Conservation (phyloP, 2,888 invertebrate species). For the Keiferia lycopersicella region DNA sequence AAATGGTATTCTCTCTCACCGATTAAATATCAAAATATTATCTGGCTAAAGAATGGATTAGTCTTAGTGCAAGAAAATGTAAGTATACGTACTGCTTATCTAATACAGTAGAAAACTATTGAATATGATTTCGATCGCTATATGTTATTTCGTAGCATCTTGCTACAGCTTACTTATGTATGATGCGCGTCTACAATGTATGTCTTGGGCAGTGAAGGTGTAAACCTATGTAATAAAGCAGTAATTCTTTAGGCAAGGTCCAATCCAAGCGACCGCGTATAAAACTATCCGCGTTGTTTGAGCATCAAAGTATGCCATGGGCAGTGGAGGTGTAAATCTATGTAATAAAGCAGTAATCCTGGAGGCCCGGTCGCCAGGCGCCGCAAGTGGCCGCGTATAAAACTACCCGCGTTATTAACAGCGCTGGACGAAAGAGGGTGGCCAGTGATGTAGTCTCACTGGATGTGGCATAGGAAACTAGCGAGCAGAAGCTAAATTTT, state of each 20-base stretch:
- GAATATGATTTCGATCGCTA: too few relatives aligned
- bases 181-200: too few relatives aligned
- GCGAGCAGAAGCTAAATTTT: too few relatives aligned
- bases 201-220: too few relatives aligned
- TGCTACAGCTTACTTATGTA: too few relatives aligned
- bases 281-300: conserved; percentile 77
- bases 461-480: conserved; percentile 42
- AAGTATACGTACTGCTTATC: too few relatives aligned
- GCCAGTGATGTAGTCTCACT: conserved; percentile 40
- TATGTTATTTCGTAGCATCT: too few relatives aligned
- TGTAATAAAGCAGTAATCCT: neutral
- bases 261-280: conserved; percentile 68
- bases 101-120: too few relatives aligned
- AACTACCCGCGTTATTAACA: conserved; percentile 79
- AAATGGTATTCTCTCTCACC: too few relatives aligned
- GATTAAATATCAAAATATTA: too few relatives aligned
- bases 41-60: too few relatives aligned
- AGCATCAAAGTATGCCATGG: neutral
- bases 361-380: conserved; percentile 7
- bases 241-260: neutral
- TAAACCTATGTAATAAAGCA: neutral
- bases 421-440: conserved; percentile 60
- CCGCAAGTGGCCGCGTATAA: conserved; percentile 72
- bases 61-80: too few relatives aligned
- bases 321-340: neutral